Conservation (phyloP, 2,113 vertebrate genomes). For the Silurus asotus region DNA sequence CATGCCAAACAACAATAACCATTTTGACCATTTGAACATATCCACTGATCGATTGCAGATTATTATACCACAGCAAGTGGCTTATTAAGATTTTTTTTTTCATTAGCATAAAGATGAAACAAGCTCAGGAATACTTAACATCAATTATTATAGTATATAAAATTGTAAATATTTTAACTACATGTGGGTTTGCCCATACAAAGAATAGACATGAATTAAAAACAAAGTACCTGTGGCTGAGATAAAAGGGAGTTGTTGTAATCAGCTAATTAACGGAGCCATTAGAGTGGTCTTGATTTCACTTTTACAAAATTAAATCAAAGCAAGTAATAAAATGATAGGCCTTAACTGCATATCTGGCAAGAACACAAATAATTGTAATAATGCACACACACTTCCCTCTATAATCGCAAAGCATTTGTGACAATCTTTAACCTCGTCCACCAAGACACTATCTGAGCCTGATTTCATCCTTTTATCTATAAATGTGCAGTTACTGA, state of each 20-base stretch:
- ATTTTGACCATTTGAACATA: not conserved
- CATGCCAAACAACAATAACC: not conserved
- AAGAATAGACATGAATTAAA: not conserved
- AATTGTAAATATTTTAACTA: not conserved
- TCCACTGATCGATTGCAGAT: not conserved
- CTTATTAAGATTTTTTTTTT: not conserved
- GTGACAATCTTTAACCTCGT: not conserved
- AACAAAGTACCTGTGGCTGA: not conserved
- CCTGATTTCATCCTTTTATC: not conserved
- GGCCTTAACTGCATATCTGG: not conserved
- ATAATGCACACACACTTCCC: not conserved
- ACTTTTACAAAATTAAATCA: not conserved
- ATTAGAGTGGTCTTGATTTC: not conserved
- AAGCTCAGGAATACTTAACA: not conserved
- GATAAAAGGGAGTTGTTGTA: not conserved
- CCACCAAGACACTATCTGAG: not conserved
- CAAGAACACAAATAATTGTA: not conserved
- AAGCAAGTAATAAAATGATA: not conserved
- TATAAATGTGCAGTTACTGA: conserved; percentile 31
- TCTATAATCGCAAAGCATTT: not conserved
- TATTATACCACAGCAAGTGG: not conserved
- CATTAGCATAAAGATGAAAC: no score
- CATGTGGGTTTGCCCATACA: not conserved
- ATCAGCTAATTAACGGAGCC: not conserved
- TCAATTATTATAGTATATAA: not conserved